Evolutionary conservation across 1,140 invertebrate species (phyloP).

Genomic region (Cydia amplana): DNA sequence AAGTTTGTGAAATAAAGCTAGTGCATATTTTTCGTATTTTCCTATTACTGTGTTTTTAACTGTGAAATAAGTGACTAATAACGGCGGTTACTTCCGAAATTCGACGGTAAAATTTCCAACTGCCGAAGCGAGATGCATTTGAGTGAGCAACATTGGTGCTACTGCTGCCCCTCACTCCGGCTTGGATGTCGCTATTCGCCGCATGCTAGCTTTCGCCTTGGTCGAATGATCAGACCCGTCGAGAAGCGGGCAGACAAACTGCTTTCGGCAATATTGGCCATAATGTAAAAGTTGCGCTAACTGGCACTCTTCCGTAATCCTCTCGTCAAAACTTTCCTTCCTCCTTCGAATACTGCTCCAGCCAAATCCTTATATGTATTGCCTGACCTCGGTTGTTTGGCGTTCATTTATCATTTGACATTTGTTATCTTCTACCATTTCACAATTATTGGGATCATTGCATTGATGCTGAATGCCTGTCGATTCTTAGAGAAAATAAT

Average conservation of each 20-base stretch:
- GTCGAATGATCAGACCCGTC: slow-evolving; percentile 42
- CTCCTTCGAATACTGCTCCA: slow-evolving; percentile 40
- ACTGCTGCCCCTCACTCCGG: slow-evolving; percentile 53
- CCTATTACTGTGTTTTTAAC: slow-evolving; percentile 49
- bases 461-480: not conserved
- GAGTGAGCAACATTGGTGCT: slow-evolving; percentile 47
- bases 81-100: slow-evolving; percentile 71
- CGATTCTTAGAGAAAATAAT: not conserved
- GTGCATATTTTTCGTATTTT: slow-evolving; percentile 51
- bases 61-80: slow-evolving; percentile 53
- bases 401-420: slow-evolving; percentile 25
- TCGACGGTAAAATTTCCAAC: slow-evolving; percentile 64
- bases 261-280: slow-evolving; percentile 58
- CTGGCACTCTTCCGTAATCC: slow-evolving; percentile 59
- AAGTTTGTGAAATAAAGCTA: slow-evolving; percentile 72
- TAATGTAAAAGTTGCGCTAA: slow-evolving; percentile 63
- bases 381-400: slow-evolving; percentile 28
- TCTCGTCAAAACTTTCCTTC: slow-evolving; percentile 51
- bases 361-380: slow-evolving; percentile 44
- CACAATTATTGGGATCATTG: not conserved
- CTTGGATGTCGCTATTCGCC: slow-evolving; percentile 44
- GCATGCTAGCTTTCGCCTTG: slow-evolving; percentile 69
- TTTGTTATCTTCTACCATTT: slow-evolving; percentile 34
- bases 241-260: slow-evolving; percentile 46
- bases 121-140: slow-evolving; percentile 56